Base-by-base conservation (phyloP, 1,140 invertebrate species). In the Liolophura sinensis region DNA sequence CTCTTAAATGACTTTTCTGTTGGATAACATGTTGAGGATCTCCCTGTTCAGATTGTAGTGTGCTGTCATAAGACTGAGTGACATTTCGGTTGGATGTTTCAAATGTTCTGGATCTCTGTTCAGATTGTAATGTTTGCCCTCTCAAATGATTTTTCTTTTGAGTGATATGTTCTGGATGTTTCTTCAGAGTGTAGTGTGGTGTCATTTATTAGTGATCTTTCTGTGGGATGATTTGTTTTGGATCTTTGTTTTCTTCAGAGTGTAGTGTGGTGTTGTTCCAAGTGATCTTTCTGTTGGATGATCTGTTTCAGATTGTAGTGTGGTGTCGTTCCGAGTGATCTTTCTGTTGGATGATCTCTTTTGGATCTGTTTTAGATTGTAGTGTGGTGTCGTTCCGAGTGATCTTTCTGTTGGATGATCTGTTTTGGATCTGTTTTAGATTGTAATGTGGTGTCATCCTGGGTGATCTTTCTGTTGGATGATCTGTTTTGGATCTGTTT, bases 31-130 rank as follows among this genome's bases (percentile, higher is more conserved):
- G 71, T 78, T 59, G 20, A 16, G 31, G n/a, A 58, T n/a, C n/a
- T n/a, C n/a, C n/a, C n/a, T n/a, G n/a, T 86, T 84, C 70, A 96
- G 97, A 99, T 85, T 98, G 94, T 83, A 92, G 93, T 73, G 90
- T 99, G 47, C 87, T 99, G 72, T 93, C 94, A 12, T 97, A n/a
- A n/a, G n/a, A 95, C 54, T 89, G 95, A 55, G 85, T 99, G 55
- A 92, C 95, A 60, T 87, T 99, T 24, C 92, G 98, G 71, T 88
- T 99, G 56, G 96, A 99, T 85, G 96, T 99, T 82, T 86, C n/a
- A n/a, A n/a, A n/a, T 99, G 46, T 86, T 98, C 18, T 99, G 97
- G 97, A 95, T 97, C n/a, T n/a, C n/a, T n/a, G n/a, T n/a, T n/a
- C n/a, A n/a, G n/a, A n/a, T n/a, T n/a, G n/a, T n/a, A n/a, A n/a